Percentiles rank a stretch among this genome's conserved stretches.
Conservation (phyloP, 2,888 invertebrate genomes). For the Calliopum simillimum region DNA sequence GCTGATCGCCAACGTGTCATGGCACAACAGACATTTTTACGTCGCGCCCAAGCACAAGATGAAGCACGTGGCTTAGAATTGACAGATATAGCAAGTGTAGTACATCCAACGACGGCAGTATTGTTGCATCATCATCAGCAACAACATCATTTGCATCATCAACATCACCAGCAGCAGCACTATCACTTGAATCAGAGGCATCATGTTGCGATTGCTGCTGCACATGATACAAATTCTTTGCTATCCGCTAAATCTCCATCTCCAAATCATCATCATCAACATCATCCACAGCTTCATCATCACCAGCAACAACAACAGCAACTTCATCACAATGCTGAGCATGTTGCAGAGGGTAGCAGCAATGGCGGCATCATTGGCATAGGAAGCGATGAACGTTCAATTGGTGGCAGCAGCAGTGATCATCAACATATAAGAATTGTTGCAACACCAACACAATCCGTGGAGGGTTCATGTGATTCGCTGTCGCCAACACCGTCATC, state of each 20-base stretch:
- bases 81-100: slow-evolving; percentile 69
- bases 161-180: slow-evolving; percentile 69
- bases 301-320: slow-evolving; percentile 41
- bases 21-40: slow-evolving; percentile 87
- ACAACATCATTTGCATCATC: slow-evolving; percentile 67
- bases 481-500: slow-evolving; percentile 74
- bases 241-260: slow-evolving; percentile 15
- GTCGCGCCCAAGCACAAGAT: slow-evolving; percentile 88
- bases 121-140: slow-evolving; percentile 60
- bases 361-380: slow-evolving; percentile 45
- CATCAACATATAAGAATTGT: slow-evolving; percentile 65
- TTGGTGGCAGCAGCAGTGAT: slow-evolving; percentile 27
- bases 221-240: slow-evolving; percentile 45
- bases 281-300: slow-evolving; percentile 53
- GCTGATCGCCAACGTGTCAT: slow-evolving; percentile 89
- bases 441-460: slow-evolving; percentile 66
- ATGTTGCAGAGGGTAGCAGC: slow-evolving; percentile 21
- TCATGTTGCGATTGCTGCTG: slow-evolving; percentile 46
- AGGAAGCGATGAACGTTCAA: slow-evolving; percentile 59
- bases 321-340: slow-evolving; percentile 26
- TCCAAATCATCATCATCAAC: slow-evolving; percentile 53
- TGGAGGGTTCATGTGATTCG: slow-evolving; percentile 71
- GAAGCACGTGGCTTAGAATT: slow-evolving; percentile 73
- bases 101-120: slow-evolving; percentile 52
- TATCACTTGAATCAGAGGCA: slow-evolving; percentile 54